A percentile compares a stretch with the other conserved stretches of the same genome.
Conservation (phyloP, 2,888 invertebrate genomes). For the Willowsia nigromaculata region DNA sequence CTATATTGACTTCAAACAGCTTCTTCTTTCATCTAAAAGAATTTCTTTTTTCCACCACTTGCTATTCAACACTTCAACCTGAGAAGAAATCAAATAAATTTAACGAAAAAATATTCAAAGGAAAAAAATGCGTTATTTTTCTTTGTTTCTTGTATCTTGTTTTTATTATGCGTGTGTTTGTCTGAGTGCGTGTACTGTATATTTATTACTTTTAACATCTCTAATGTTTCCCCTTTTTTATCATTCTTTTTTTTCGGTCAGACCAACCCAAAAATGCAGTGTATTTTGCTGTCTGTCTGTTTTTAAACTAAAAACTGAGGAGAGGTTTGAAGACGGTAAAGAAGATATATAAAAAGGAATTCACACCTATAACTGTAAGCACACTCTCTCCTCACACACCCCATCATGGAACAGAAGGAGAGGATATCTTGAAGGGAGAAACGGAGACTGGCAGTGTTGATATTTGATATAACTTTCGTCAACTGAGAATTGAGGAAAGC, state of each 20-base stretch:
- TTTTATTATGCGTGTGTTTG: not conserved
- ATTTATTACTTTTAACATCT: not conserved
- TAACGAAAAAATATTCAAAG: constrained; percentile 10
- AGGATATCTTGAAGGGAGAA: not conserved
- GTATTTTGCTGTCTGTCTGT: not conserved
- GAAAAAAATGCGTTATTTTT: constrained; percentile 4
- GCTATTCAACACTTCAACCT: constrained; percentile 6
- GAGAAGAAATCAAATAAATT: constrained; percentile 1
- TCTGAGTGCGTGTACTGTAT: not conserved
- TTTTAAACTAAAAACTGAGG: not conserved
- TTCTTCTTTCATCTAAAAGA: not conserved
- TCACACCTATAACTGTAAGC: not conserved
- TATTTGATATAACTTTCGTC: constrained; percentile 53
- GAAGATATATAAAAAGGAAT: not conserved
- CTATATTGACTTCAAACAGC: not conserved
- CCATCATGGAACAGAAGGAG: not conserved
- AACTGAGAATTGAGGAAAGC: constrained; percentile 62
- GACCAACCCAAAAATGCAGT: not conserved
- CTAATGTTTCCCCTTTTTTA: not conserved
- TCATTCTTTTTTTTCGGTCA: not conserved
- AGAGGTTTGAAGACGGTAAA: not conserved
- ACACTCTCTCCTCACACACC: not conserved
- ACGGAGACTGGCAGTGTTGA: constrained; percentile 4
- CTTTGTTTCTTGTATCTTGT: not conserved
- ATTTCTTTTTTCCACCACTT: not conserved